Evolutionary conservation across 1,140 invertebrate species (phyloP).

Genomic region (Leucophenga varia): DNA sequence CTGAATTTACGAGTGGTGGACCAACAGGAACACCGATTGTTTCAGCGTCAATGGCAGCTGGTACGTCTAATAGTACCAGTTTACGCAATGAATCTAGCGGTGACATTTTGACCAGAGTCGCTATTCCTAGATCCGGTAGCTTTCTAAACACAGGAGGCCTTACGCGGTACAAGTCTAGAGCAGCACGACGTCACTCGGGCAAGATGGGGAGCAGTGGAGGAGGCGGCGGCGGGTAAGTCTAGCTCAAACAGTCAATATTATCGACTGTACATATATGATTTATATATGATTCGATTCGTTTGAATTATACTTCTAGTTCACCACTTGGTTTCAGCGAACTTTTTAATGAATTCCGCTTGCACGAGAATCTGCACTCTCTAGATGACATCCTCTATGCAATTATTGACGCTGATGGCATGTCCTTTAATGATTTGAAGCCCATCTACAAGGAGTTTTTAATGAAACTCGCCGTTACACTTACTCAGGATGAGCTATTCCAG

Average conservation of each 20-base stretch:
- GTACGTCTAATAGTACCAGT: constrained; percentile 43
- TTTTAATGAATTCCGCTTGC: constrained; percentile 79
- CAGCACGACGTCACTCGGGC: constrained; percentile 44
- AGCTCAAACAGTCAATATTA: constrained; percentile 13
- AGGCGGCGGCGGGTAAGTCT: constrained; percentile 49
- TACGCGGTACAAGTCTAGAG: constrained; percentile 66
- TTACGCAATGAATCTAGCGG: constrained; percentile 60
- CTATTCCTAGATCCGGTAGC: constrained; percentile 78
- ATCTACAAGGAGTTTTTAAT: constrained; percentile 87
- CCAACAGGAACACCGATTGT: constrained; percentile 39
- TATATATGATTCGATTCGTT: constrained; percentile 48
- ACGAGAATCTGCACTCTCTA: constrained; percentile 82
- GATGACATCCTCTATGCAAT: constrained; percentile 86
- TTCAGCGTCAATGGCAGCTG: constrained; percentile 53
- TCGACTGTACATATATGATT: constrained; percentile 17
- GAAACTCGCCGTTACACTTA: constrained; percentile 81
- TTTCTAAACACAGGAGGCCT: constrained; percentile 76
- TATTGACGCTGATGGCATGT: constrained; percentile 88
- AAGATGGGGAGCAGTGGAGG: constrained; percentile 31
- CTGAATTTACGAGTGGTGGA: neutral
- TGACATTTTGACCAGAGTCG: constrained; percentile 80
- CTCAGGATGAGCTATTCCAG: constrained; percentile 86
- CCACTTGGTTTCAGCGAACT: constrained; percentile 80
- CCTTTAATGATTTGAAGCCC: constrained; percentile 87
- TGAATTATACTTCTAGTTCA: constrained; percentile 62